Base-by-base conservation (phyloP, 2,888 invertebrate species). In the Lacanobia oleracea region DNA sequence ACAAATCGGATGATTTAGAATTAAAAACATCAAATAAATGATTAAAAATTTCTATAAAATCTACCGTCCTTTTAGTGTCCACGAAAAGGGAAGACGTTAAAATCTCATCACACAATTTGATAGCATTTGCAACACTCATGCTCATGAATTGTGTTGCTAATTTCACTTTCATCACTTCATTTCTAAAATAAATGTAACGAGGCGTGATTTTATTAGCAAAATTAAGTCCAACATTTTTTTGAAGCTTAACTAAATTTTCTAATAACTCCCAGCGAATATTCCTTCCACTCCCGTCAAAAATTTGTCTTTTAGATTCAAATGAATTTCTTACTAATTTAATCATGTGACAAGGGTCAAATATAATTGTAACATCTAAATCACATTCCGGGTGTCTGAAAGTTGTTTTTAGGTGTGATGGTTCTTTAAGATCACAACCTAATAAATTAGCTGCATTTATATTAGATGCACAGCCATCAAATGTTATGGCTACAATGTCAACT, bases 401-500 rank as follows among this genome's bases (percentile, higher is more conserved):
- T 40, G 40, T 40, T 40, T 40, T 40, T 1, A 40, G 40, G 1
- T 40, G 40, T 40, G 40, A 40, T 40, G 10, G 10, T 40, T 40
- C 10, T 40, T 40, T 40, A 40, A 40, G 40, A 40, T 40, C 40
- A 40, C 40, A 40, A 40, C 40, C 40, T 40, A 77, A 50, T 27
- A 76, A 14, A 21, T 67, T 65, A 0, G 72, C 74, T 45, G 72
- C 70, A 14, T n/a, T 65, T 40, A 81, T 51, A 54, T 81, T 81
- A 16, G 75, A 5, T 9, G 66, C 33, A 74, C 70, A 72, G 16
- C 78, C 81, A 53, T 78, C 80, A 53, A 77, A 77, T 1, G 85
- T 86, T 9, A 84, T 51, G 18, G 72, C 74, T 14, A 80, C 75
- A 50, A 85, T 61, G 12, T 82, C 74, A 5, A 83, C 79, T 0